Evolutionary conservation across 2,113 vertebrate species (phyloP), one percentile per base, ranked within the genome.

Genomic region (Morone saxatilis): DNA sequence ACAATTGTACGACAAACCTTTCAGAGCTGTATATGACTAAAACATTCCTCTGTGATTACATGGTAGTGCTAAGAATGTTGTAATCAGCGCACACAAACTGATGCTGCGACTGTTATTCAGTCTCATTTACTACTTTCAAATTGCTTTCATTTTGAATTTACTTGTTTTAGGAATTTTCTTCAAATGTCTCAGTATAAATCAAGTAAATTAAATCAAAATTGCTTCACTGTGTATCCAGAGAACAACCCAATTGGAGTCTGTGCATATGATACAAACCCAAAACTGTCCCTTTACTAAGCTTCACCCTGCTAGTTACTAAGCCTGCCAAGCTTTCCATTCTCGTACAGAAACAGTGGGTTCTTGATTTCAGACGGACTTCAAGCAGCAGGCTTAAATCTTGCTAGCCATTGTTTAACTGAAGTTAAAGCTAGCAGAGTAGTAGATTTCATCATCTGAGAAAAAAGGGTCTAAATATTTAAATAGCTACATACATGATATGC

Each of bases 11-110:
- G 3, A 6, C 4, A 3, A 72, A 81, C 36, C 41, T 69, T 68
- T 73, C 62, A 43, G 48, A 75, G 76, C 45, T 19, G n/a, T 11
- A 38, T 4, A 71, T 81, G 47, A 71, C 59, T 66, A 13, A 65
- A 77, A 62, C 1, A 40, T 81, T 31, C 20, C 43, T 69, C 43
- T 65, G 54, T 69, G 81, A 84, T 80, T 76, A 59, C 68, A 72
- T 13, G 10, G 59, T n/a, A 13, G 41, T 22, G 70, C 47, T 36
- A 25, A 40, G 57, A 72, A n/a, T 40, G 56, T 51, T 43, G 56
- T 71, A 50, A 81, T 76, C 50, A 82, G 59, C 17, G 54, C 22
- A 59, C 9, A n/a, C 11, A 13, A 78, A 25, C 0, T 48, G 14
- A 60, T 48, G 50, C 50, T 31, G 31, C 31, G 31, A 4, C 31